Conservation (phyloP, 2,113 vertebrate species). For the Esox niger region DNA sequence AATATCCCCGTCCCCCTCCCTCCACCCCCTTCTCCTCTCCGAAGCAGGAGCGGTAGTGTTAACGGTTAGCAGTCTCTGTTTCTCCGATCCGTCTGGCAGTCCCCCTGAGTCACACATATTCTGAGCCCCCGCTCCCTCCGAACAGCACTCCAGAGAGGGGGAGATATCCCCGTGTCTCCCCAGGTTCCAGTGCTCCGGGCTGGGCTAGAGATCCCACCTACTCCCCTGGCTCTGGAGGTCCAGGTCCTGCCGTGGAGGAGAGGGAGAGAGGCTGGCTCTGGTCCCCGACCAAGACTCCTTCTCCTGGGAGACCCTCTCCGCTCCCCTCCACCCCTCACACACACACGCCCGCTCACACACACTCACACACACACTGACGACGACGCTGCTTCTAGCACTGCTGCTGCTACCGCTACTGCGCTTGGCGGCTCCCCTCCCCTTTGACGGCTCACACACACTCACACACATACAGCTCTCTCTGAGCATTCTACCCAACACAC, state of each 20-base stretch:
- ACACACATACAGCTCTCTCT: slow-evolving; percentile 54
- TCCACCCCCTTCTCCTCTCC: slow-evolving; percentile 52
- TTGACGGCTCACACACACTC: slow-evolving; percentile 60
- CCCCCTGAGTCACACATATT: slow-evolving; percentile 57
- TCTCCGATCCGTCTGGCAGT: slow-evolving; percentile 53
- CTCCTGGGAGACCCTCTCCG: slow-evolving; percentile 64
- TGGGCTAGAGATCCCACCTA: slow-evolving; percentile 47
- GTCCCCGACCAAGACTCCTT: slow-evolving; percentile 60
- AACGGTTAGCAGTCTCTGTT: slow-evolving; percentile 26
- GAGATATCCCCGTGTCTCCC: slow-evolving; percentile 35
- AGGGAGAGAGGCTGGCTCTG: slow-evolving; percentile 58
- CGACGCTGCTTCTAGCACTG: slow-evolving; percentile 21
- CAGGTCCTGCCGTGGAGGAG: slow-evolving; percentile 45
- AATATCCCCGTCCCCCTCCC: slow-evolving; percentile 31
- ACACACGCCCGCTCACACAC: slow-evolving; percentile 3
- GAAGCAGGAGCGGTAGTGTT: slow-evolving; percentile 46
- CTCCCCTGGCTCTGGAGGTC: slow-evolving; percentile 50
- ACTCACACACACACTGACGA: slow-evolving; percentile 21
- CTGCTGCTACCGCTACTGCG: slow-evolving; percentile 44
- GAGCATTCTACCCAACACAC: slow-evolving; percentile 57
- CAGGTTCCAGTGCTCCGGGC: slow-evolving; percentile 53
- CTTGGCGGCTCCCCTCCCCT: slow-evolving; percentile 61
- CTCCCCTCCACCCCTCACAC: slow-evolving; percentile 34
- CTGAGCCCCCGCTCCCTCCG: slow-evolving; percentile 54
- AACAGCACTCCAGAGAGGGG: slow-evolving; percentile 40